Percentiles rank a stretch among this genome's conserved stretches.
phyloP scores from a whole-genome alignment of 1,140 invertebrate genomes.

The Papilio glaucus region DNA sequence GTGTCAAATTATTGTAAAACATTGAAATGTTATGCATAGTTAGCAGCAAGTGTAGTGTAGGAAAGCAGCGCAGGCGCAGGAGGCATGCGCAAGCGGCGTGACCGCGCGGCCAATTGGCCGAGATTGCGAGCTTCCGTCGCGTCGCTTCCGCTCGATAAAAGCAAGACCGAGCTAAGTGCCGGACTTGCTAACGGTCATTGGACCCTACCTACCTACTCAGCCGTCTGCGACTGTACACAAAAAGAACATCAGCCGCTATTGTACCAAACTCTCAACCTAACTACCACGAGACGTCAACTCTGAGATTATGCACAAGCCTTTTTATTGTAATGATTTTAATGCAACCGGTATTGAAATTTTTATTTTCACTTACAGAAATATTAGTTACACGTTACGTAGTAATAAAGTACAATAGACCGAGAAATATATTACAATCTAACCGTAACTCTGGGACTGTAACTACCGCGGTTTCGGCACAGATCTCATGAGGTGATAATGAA shows the following conservation, averaged over 20 bases:
- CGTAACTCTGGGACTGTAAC: no score
- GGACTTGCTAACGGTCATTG: slow-evolving; percentile 72
- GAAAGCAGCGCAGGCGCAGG: slow-evolving; percentile 34
- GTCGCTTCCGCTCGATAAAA: slow-evolving; percentile 75
- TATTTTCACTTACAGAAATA: not conserved
- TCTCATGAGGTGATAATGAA: no score
- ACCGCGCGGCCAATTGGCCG: slow-evolving; percentile 76
- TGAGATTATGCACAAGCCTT: not conserved
- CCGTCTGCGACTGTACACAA: slow-evolving; percentile 22
- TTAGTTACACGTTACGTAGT: no score
- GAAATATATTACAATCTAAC: no score
- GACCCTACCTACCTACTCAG: slow-evolving; percentile 48
- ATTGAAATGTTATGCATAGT: slow-evolving; percentile 1
- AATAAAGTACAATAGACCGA: no score
- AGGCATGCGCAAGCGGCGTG: slow-evolving; percentile 70
- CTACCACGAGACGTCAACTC: slow-evolving; percentile 9
- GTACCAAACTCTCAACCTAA: not conserved
- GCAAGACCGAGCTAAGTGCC: slow-evolving; percentile 58
- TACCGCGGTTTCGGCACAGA: no score
- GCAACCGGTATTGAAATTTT: not conserved
- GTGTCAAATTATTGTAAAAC: not conserved
- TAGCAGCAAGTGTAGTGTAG: slow-evolving; percentile 33
- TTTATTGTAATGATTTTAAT: not conserved
- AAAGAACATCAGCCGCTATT: slow-evolving; percentile 19
- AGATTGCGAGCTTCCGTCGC: slow-evolving; percentile 78